phyloP scores from a whole-genome alignment of 1,140 invertebrate genomes.

The Vollenhovia emeryi region DNA sequence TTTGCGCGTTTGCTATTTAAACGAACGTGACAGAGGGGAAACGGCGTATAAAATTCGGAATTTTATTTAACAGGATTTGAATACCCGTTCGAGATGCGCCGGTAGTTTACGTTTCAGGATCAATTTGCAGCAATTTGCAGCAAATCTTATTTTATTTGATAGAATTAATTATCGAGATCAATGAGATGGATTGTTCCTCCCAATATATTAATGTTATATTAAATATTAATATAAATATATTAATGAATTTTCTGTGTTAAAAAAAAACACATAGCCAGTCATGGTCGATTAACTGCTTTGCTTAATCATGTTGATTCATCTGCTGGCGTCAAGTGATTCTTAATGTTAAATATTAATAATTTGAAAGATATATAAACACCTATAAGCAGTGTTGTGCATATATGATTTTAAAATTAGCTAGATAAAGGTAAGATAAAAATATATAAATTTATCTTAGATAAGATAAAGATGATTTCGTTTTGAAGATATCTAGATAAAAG shows the following conservation, averaged over 20 bases:
- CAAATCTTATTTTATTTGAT: not conserved
- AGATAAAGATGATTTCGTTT: too few relatives aligned
- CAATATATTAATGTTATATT: not conserved
- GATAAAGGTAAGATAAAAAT: too few relatives aligned
- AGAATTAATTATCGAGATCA: not conserved
- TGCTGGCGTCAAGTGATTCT: too few relatives aligned
- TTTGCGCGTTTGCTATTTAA: not conserved
- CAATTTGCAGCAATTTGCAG: not conserved
- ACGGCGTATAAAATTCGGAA: not conserved
- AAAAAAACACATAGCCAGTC: too few relatives aligned
- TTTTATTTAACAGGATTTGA: not conserved
- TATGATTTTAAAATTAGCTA: too few relatives aligned
- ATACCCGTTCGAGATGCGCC: not conserved
- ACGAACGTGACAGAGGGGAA: not conserved
- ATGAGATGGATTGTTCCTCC: not conserved
- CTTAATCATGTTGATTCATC: too few relatives aligned
- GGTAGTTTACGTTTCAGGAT: not conserved
- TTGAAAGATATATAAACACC: too few relatives aligned
- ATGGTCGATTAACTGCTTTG: too few relatives aligned
- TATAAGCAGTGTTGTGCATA: too few relatives aligned
- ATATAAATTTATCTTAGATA: too few relatives aligned
- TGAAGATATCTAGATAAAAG: not conserved
- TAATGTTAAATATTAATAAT: not conserved
- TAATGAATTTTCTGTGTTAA: too few relatives aligned
- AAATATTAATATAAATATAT: too few relatives aligned